These are phyloP conservation scores for Macrobrachium nipponense DNA, from an alignment of 1,140 invertebrate genomes.

Conservation along the genomic window DNA sequence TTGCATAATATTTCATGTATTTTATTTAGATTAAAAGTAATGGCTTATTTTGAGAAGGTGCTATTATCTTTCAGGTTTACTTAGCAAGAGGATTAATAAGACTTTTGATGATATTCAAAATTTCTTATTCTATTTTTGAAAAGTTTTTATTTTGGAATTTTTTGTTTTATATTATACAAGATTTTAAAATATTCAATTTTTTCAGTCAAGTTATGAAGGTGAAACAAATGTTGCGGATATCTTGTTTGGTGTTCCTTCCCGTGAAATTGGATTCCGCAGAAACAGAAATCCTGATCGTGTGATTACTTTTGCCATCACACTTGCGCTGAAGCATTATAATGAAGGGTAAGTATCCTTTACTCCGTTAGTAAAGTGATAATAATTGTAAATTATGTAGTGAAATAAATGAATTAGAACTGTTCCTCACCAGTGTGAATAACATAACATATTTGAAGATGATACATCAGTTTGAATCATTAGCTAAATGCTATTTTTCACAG, in stretches of 20 bases:
- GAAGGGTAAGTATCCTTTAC: constrained; percentile 73
- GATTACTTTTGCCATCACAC: constrained; percentile 89
- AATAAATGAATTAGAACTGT: too few relatives aligned
- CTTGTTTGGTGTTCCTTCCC: constrained; percentile 89
- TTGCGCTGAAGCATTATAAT: constrained; percentile 86
- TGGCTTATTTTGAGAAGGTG: too few relatives aligned
- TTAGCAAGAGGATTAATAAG: too few relatives aligned
- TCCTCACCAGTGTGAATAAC: too few relatives aligned
- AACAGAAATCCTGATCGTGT: constrained; percentile 83
- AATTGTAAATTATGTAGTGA: too few relatives aligned
- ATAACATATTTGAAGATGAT: too few relatives aligned
- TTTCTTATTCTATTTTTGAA: background rate
- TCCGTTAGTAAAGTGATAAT: background rate
- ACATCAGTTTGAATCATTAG: too few relatives aligned
- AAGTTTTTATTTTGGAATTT: background rate
- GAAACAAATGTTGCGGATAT: constrained; percentile 89
- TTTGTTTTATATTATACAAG: too few relatives aligned
- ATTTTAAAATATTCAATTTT: background rate
- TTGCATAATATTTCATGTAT: background rate
- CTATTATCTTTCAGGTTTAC: too few relatives aligned
- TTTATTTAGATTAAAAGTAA: too few relatives aligned
- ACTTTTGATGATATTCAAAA: background rate
- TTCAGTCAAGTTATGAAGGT: constrained; percentile 66
- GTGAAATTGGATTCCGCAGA: constrained; percentile 88
- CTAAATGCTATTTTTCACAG: too few relatives aligned